Conservation (phyloP, 2,797 vertebrate genomes). For the Merluccius polli region DNA sequence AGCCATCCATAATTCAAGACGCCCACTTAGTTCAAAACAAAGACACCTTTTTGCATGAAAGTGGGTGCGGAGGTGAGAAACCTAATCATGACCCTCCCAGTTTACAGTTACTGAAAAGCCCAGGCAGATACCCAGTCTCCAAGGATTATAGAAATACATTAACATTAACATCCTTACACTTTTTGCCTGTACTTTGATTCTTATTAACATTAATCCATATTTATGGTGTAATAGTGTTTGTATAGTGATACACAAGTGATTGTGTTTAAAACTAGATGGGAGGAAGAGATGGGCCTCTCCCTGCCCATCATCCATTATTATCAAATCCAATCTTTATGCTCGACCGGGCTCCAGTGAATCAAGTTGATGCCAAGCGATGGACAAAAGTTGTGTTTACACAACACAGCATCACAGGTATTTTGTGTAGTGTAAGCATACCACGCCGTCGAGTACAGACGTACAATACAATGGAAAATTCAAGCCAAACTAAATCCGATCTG, state of each 20-base stretch:
- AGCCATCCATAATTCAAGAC: neutral
- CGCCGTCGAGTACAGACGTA: neutral
- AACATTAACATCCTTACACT: neutral
- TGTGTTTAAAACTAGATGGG: neutral
- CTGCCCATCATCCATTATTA: neutral
- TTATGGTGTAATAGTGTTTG: too few relatives aligned
- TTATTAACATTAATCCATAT: too few relatives aligned
- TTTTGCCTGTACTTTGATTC: too few relatives aligned
- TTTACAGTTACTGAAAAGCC: neutral
- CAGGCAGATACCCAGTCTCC: neutral
- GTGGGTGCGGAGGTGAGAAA: neutral
- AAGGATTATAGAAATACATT: neutral
- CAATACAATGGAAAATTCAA: conserved; percentile 11
- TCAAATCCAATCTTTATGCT: neutral
- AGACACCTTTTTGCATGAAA: neutral
- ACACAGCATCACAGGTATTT: conserved; percentile 13
- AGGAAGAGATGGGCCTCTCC: neutral
- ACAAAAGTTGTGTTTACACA: conserved; percentile 9
- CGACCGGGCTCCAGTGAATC: neutral
- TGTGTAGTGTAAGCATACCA: conserved; percentile 2
- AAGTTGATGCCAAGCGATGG: neutral
- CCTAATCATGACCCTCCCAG: neutral
- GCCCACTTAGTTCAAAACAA: neutral
- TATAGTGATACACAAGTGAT: too few relatives aligned
- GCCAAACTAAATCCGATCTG: neutral